phyloP scores from a whole-genome alignment of 2,888 invertebrate species.

The Heterodera filipjevi region DNA sequence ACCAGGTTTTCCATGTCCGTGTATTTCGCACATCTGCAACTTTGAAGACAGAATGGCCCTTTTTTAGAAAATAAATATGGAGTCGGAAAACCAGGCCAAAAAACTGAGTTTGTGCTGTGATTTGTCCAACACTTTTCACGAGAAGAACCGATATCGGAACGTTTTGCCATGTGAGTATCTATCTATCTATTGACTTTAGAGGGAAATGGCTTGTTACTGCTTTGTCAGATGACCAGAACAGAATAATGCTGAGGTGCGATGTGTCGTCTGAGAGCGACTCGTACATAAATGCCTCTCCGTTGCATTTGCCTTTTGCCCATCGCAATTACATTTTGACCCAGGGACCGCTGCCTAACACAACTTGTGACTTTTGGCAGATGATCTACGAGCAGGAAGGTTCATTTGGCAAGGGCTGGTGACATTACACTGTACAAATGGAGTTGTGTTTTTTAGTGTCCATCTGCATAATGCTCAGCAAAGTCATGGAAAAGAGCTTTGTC shows the following conservation, averaged over 20 bases:
- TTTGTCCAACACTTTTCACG: conserved; percentile 36
- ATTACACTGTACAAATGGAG: neutral
- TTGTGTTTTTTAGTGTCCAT: conserved; percentile 30
- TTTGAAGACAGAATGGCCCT: neutral
- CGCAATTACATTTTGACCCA: conserved; percentile 58
- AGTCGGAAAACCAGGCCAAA: conserved; percentile 37
- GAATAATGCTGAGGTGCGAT: conserved; percentile 44
- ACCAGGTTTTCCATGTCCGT: conserved; percentile 33
- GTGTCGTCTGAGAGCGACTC: conserved; percentile 37
- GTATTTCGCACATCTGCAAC: conserved; percentile 9
- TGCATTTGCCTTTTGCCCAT: conserved; percentile 45
- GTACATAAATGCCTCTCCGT: conserved; percentile 61
- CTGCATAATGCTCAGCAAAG: conserved; percentile 57
- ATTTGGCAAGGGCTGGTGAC: neutral
- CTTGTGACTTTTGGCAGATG: conserved; percentile 63
- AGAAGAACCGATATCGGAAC: conserved; percentile 58
- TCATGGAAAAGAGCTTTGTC: conserved; percentile 50
- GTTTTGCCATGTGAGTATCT: conserved; percentile 52
- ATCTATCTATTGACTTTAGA: neutral
- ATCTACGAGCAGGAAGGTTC: conserved; percentile 51
- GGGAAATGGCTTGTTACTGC: no score
- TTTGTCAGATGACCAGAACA: conserved; percentile 53
- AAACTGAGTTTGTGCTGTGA: conserved; percentile 36
- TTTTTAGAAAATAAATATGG: conserved; percentile 32
- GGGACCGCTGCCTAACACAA: conserved; percentile 56